Evolutionary conservation across 2,797 vertebrate species (phyloP), one percentile per base, ranked within the genome.

Genomic region (Muscicapa comitata): DNA sequence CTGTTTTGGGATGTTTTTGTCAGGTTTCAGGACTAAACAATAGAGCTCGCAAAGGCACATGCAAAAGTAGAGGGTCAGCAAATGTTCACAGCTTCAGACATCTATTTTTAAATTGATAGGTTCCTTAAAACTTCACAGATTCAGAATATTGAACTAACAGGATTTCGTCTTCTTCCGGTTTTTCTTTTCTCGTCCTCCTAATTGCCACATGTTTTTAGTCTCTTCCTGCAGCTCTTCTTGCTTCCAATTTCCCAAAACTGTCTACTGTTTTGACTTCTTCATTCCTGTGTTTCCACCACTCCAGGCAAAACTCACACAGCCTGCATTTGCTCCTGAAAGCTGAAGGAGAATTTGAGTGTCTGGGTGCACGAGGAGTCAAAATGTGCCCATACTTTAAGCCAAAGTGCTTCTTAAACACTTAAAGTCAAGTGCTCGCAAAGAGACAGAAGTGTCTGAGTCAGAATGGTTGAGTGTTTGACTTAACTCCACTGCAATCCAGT

Each of bases 361-460:
- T 48, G 28, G 14, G 48, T 87, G 55, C 2, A 0, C 53, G 72
- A 86, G 65, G 53, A 94, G 61, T 81, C 1, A 0, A 82, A 95
- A 92, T 1, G 2, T 55, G 68, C 91, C 63, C 86, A 43, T 19
- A 8, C 47, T 82, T 91, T 40, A 59, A 67, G 77, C 65, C 50
- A 0, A 0, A 28, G 80, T 76, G 78, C 85, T 94, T 89, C 62
- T 94, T 81, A 78, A 71, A 31, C 28, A 57, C 78, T 85, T 89
- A 29, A 74, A 21, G 47, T 91, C 28, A 63, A 95, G 89, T 73
- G 61, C 29, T 96, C 1, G 0, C 57, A 74, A 7, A 62, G 86
- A 93, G 81, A 31, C 57, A 92, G 68, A 94, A 96, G 89, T 74
- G 45, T 45, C 57, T 82, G 72, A 89, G 42, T 85, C 81, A 86